Evolutionary conservation across 1,140 invertebrate species (phyloP), one percentile per base, ranked within the genome.

Genomic region (Brachionus calyciflorus): DNA sequence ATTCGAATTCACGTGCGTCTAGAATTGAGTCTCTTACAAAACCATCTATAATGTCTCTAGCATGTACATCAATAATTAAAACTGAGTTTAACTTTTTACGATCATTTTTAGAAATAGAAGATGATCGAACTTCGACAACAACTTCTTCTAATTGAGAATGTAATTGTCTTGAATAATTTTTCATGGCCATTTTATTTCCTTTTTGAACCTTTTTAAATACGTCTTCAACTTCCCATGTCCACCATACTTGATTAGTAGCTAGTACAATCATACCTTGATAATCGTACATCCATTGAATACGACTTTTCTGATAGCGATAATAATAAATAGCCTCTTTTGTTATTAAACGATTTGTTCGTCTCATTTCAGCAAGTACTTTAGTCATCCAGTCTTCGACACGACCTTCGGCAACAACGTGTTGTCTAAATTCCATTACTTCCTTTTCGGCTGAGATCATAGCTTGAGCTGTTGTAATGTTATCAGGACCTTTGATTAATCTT

Each of bases 341-440:
- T 48, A 93, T 89, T 80, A 90, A 91, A 79, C 91, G 87, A 85
- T 93, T 93, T 0, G 92, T 90, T 53, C 81, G 84, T 60, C 91
- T 88, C 93, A 95, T 95, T 84, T 94, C 92, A 7, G 84, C 85
- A 12, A 93, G 84, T 6, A 93, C 90, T 57, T 88, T 83, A 75
- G 90, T 92, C 92, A 96, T 93, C 93, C 93, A 95, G 73, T 92
- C 89, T 85, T 94, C 93, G 9, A 94, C 91, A 57, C 89, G 88
- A 3, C 91, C 90, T 78, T 89, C 88, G 0, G 88, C 86, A 2
- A 83, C 44, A 0, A 90, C 87, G 7, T 83, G 79, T 69, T 86
- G 85, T 12, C 89, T 86, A 81, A 93, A 94, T 55, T 93, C 90
- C 91, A 95, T 91, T 57, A 91, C 86, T 87, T 96, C 93, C 44